A percentile compares a stretch with the other conserved stretches of the same genome.
These are phyloP conservation scores for Chrysomallon squamiferum DNA, from an alignment of 1,140 invertebrate genomes.

Conservation along the genomic window DNA sequence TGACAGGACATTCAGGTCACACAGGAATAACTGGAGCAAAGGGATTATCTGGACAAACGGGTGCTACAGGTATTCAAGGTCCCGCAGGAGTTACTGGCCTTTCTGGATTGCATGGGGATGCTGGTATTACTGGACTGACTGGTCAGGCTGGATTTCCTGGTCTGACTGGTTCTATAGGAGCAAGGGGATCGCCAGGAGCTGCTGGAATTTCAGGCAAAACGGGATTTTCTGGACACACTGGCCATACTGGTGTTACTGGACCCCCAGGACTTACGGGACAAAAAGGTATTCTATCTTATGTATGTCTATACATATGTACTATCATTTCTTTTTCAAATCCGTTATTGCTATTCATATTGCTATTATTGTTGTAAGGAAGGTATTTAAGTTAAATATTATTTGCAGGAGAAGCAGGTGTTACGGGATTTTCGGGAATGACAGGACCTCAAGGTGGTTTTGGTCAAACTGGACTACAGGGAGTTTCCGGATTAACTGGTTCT, in stretches of 20 bases:
- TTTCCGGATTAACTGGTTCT: not conserved
- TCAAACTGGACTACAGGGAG: not conserved
- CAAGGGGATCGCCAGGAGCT: not conserved
- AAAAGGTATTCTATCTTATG: not conserved
- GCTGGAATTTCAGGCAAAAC: not conserved
- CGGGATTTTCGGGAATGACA: not conserved
- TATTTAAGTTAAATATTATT: too few relatives aligned
- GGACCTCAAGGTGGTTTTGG: not conserved
- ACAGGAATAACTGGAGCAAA: too few relatives aligned
- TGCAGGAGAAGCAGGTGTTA: not conserved
- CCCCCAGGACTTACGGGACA: not conserved
- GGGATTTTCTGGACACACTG: not conserved
- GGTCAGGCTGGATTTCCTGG: not conserved
- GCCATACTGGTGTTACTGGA: not conserved
- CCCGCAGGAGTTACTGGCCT: not conserved
- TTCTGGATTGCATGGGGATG: not conserved
- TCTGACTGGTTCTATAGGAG: not conserved
- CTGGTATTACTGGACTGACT: not conserved
- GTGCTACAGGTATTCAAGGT: not conserved
- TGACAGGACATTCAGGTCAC: too few relatives aligned
- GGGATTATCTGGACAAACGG: too few relatives aligned
- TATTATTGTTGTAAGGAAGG: too few relatives aligned
- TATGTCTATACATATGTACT: too few relatives aligned
- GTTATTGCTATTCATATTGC: too few relatives aligned
- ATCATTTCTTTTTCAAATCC: too few relatives aligned